A percentile compares a stretch with the other conserved stretches of the same genome.
Conservation (phyloP, 2,113 vertebrate genomes). For the Gnathonemus longibarbis region DNA sequence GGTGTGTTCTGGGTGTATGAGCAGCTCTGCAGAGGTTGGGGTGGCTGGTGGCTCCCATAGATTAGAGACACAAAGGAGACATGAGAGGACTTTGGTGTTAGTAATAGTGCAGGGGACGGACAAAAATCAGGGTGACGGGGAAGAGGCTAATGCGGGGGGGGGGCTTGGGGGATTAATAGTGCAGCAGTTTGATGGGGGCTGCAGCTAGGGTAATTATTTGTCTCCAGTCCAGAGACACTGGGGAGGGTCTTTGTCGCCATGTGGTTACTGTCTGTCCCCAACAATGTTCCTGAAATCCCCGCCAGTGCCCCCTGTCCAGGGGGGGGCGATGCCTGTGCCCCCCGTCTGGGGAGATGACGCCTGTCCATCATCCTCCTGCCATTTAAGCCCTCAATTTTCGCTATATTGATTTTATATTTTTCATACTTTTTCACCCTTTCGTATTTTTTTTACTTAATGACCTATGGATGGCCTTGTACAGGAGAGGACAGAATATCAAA, state of each 20-base stretch:
- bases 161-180: not conserved
- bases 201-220: not conserved
- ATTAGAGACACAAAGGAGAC: not conserved
- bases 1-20: not conserved
- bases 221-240: not conserved
- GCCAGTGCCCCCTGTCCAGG: not conserved
- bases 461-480: not conserved
- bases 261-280: not conserved
- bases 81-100: not conserved
- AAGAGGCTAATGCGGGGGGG: not conserved
- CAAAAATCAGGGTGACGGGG: not conserved
- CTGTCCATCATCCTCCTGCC: not conserved
- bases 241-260: not conserved
- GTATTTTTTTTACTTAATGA: not conserved
- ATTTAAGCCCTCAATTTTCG: not conserved
- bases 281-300: not conserved
- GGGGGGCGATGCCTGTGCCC: not conserved
- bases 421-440: not conserved
- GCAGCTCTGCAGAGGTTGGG: not conserved
- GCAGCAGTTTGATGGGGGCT: not conserved
- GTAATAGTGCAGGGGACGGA: not conserved
- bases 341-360: not conserved
- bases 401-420: not conserved
- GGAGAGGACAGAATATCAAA: not conserved
- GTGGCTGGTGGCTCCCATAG: not conserved